Base-by-base conservation (phyloP, 1,140 invertebrate species). In the Portunus trituberculatus region DNA sequence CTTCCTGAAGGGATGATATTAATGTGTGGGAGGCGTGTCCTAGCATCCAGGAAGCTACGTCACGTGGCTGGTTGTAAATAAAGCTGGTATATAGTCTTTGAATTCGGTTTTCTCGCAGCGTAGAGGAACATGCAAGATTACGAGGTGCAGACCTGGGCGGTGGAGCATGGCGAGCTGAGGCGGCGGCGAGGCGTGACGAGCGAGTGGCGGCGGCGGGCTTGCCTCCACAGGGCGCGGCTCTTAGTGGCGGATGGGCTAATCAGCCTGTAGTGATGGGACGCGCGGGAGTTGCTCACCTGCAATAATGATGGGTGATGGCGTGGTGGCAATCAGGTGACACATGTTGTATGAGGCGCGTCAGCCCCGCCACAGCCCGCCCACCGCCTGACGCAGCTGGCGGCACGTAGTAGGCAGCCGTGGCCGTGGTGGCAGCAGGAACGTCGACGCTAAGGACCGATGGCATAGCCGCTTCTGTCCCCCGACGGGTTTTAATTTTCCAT, bases 401-500 rank as follows among this genome's bases (percentile, higher is more conserved):
- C 45, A 91, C 89, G 48, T 46, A 46, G 90, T 20, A 20, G 32
- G 52, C 93, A 76, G 67, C n/a, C n/a, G 45, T 25, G 32, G 46
- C 32, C 20, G 48, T 16, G 25, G 87, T 16, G 32, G 29, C 67
- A 8, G 67, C 45, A 46, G 91, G 76, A 84, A 0, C 29, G 59
- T 89, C 93, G 93, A 67, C 93, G 14, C 45, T 94, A 48, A 25
- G 59, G 93, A 28, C 29, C 16, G 10, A 16, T 94, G 84, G 93
- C 20, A 88, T 90, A 76, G 84, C 93, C 86, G 10, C 48, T 31
- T 94, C 87, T 94, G 84, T 52, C 93, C 31, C 93, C 20, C 25
- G 12, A 45, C 93, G 48, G 39, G 76, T 95, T 95, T 95, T 95
- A 95, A 95, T 95, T 95, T 95, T 95, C 94, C 88, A 95, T 95